Percentiles rank a stretch among this genome's conserved stretches.
Evolutionary conservation across 1,140 invertebrate genomes (phyloP).

Genomic region (Caenorhabditis briggsae): DNA sequence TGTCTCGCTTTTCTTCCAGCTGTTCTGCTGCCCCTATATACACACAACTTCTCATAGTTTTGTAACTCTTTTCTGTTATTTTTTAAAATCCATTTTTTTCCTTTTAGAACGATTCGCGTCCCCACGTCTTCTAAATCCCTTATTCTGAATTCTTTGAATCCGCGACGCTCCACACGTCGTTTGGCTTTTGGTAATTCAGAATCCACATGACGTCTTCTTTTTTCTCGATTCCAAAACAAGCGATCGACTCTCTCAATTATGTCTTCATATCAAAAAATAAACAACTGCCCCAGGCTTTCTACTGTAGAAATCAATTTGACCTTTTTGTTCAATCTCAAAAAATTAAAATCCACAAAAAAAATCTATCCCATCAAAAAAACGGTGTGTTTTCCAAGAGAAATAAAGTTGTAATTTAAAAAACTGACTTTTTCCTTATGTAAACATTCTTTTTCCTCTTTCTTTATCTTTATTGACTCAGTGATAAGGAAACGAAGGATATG

Average conservation of each 20-base stretch:
- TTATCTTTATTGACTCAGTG: too few relatives aligned
- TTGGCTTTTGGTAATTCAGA: background rate
- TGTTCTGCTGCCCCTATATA: background rate
- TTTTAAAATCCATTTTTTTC: background rate
- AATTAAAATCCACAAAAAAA: slow-evolving; percentile 18
- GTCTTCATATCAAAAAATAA: background rate
- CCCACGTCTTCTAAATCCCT: too few relatives aligned
- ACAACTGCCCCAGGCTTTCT: background rate
- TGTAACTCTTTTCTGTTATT: background rate
- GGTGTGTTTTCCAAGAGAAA: background rate
- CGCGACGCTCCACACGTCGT: slow-evolving; percentile 25
- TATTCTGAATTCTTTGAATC: too few relatives aligned
- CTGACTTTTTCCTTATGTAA: background rate
- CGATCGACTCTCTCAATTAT: background rate
- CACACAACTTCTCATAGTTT: slow-evolving; percentile 44
- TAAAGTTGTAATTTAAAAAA: slow-evolving; percentile 48
- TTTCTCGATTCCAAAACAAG: background rate
- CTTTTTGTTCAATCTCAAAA: background rate
- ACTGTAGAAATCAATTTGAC: background rate
- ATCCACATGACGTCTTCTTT: background rate
- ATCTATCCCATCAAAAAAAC: background rate
- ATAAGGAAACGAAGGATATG: too few relatives aligned
- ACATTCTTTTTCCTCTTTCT: too few relatives aligned
- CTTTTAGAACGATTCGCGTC: too few relatives aligned
- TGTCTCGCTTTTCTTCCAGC: background rate